phyloP scores from a whole-genome alignment of 2,797 vertebrate genomes.

The Anas georgica region DNA sequence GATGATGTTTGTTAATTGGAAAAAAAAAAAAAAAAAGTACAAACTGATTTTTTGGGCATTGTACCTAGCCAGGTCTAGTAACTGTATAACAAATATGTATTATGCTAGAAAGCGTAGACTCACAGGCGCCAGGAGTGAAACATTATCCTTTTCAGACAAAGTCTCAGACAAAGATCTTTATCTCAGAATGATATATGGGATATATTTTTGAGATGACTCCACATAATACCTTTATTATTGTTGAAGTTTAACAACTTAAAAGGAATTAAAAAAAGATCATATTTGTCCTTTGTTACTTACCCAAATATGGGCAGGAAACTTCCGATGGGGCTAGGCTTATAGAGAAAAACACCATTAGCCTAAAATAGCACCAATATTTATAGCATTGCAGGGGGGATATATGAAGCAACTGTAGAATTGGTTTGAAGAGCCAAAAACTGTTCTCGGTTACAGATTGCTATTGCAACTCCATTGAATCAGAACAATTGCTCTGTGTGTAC shows the following conservation, averaged over 20 bases:
- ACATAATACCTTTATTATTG: constrained; percentile 72
- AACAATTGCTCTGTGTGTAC: background rate
- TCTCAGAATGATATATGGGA: constrained; percentile 71
- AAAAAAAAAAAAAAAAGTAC: background rate
- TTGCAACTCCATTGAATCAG: background rate
- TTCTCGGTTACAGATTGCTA: background rate
- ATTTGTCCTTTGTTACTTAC: constrained; percentile 53
- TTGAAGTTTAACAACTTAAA: constrained; percentile 68
- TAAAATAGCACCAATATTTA: constrained; percentile 34
- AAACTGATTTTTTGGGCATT: constrained; percentile 55
- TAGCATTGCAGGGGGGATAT: background rate
- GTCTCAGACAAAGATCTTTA: constrained; percentile 74
- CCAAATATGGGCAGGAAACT: constrained; percentile 54
- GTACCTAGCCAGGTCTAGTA: constrained; percentile 54
- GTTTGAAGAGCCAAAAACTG: constrained; percentile 5
- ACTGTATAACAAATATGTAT: constrained; percentile 68
- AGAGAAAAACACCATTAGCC: background rate
- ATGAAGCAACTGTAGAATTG: background rate
- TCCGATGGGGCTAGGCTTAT: background rate
- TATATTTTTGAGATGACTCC: constrained; percentile 72
- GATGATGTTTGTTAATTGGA: constrained; percentile 17
- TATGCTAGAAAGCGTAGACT: constrained; percentile 67
- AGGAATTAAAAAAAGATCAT: background rate
- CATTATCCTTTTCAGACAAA: constrained; percentile 74
- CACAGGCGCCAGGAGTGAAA: constrained; percentile 70